These are phyloP conservation scores for Labeo calbasu DNA, from an alignment of 2,797 vertebrate genomes.

Conservation along the genomic window DNA sequence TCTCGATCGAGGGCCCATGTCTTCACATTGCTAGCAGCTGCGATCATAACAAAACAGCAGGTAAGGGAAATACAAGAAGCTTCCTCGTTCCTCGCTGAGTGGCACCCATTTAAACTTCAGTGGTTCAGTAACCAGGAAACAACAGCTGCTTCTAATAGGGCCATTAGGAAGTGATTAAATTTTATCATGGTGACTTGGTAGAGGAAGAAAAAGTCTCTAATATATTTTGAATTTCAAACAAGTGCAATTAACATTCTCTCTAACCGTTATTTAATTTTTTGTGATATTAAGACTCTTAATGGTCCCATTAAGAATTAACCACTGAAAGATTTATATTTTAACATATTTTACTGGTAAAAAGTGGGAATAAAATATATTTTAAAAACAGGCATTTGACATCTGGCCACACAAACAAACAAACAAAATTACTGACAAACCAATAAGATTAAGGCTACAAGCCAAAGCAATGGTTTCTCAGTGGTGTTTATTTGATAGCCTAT, in stretches of 20 bases:
- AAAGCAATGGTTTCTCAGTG: neutral
- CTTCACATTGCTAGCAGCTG: slow-evolving; percentile 86
- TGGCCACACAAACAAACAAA: slow-evolving; percentile 45
- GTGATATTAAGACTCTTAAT: neutral
- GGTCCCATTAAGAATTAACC: neutral
- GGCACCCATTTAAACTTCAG: slow-evolving; percentile 37
- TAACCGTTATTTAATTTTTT: neutral
- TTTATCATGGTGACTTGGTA: slow-evolving; percentile 26
- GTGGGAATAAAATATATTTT: neutral
- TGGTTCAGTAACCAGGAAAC: slow-evolving; percentile 33
- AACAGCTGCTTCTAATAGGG: slow-evolving; percentile 50
- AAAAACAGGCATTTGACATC: slow-evolving; percentile 18
- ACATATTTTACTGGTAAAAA: neutral
- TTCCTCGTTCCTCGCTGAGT: neutral
- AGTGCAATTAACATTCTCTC: neutral
- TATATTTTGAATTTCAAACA: slow-evolving; percentile 1
- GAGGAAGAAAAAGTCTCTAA: neutral
- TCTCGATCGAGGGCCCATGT: slow-evolving; percentile 93
- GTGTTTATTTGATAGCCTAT: slow-evolving; percentile 30
- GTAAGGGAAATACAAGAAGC: slow-evolving; percentile 35
- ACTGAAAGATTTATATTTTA: slow-evolving; percentile 17
- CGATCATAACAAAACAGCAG: slow-evolving; percentile 59
- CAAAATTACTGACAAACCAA: slow-evolving; percentile 29
- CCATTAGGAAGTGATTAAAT: slow-evolving; percentile 11
- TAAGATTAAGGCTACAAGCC: slow-evolving; percentile 25